A percentile compares a stretch with the other conserved stretches of the same genome.
Evolutionary conservation across 2,113 vertebrate genomes (phyloP).

Genomic region (Albula goreensis): DNA sequence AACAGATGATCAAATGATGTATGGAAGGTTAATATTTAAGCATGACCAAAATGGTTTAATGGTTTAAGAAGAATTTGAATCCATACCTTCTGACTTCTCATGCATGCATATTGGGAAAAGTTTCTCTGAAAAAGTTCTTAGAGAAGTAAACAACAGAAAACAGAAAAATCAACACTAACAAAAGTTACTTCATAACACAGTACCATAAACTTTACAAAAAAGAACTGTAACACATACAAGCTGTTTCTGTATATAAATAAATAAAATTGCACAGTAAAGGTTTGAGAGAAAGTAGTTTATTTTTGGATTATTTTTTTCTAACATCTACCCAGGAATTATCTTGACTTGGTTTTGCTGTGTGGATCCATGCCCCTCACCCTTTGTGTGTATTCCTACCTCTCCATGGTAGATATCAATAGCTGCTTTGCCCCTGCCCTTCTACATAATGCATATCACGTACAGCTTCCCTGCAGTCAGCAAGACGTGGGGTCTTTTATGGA

Average conservation of each 20-base stretch:
- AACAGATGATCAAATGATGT: too few species aligned
- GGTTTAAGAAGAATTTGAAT: not conserved
- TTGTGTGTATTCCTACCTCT: not conserved
- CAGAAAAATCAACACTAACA: not conserved
- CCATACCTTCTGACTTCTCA: not conserved
- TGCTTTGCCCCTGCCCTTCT: conserved; percentile 3
- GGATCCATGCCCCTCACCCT: not conserved
- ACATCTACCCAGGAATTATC: not conserved
- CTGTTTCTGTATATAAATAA: not conserved
- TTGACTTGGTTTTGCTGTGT: not conserved
- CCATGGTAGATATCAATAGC: not conserved
- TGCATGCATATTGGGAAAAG: not conserved
- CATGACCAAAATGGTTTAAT: too few species aligned
- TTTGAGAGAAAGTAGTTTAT: not conserved
- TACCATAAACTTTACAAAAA: not conserved
- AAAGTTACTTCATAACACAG: not conserved
- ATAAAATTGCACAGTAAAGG: not conserved
- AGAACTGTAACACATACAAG: not conserved
- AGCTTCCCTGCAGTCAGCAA: not conserved
- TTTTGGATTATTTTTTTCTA: not conserved
- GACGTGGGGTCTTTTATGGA: not conserved
- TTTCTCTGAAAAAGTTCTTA: not conserved
- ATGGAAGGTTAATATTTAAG: too few species aligned
- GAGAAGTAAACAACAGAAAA: not conserved
- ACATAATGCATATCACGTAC: conserved; percentile 3